phyloP scores from a whole-genome alignment of 1,140 invertebrate genomes.

The Rhagoletis zephyria region DNA sequence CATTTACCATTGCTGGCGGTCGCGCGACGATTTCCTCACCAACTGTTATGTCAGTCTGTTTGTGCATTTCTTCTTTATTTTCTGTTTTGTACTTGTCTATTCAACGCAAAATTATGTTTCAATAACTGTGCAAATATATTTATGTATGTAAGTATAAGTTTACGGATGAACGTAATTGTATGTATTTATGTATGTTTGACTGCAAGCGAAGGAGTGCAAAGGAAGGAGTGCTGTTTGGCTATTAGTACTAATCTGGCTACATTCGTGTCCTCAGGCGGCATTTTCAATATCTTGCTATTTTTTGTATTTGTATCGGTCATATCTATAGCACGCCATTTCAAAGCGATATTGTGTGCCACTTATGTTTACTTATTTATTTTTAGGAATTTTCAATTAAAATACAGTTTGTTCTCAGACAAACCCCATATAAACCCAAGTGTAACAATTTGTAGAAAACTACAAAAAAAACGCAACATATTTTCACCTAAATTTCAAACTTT shows the following conservation, averaged over 20 bases:
- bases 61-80: background rate
- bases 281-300: background rate
- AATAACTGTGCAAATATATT: slow-evolving; percentile 47
- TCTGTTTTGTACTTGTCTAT: background rate
- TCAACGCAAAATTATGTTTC: slow-evolving; percentile 40
- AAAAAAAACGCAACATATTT: too few relatives aligned
- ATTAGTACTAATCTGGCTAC: background rate
- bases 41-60: background rate
- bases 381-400: too few relatives aligned
- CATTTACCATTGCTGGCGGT: slow-evolving; percentile 20
- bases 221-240: background rate
- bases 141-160: background rate
- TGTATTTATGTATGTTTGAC: background rate
- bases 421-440: too few relatives aligned
- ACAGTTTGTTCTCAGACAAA: too few relatives aligned
- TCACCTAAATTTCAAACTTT: too few relatives aligned
- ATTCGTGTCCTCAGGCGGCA: background rate
- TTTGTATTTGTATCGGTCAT: background rate
- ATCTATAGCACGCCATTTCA: too few relatives aligned
- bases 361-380: background rate
- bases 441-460: too few relatives aligned
- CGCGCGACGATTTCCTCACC: background rate
- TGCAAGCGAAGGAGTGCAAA: background rate
- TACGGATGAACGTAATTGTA: too few relatives aligned
- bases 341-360: too few relatives aligned